phyloP scores from a whole-genome alignment of 2,113 vertebrate species.

The Xenopus borealis region DNA sequence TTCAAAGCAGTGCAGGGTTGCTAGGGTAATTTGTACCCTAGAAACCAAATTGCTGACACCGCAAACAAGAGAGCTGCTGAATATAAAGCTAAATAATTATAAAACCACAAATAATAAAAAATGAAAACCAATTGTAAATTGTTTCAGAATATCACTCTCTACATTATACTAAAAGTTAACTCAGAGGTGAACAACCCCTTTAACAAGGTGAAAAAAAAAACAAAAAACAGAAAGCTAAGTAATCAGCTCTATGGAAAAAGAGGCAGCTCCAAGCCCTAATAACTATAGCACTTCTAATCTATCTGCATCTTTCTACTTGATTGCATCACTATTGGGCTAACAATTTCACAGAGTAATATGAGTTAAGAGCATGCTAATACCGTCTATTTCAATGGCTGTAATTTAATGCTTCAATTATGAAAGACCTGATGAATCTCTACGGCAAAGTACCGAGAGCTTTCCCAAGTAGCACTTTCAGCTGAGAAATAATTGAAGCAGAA shows the following conservation, averaged over 20 bases:
- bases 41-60: too few species aligned
- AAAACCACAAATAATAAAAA: too few species aligned
- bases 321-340: constrained; percentile 42
- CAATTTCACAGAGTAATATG: constrained; percentile 28
- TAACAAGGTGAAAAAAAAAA: too few species aligned
- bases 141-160: too few species aligned
- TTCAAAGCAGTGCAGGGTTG: too few species aligned
- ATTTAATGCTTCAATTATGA: constrained; percentile 41
- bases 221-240: not conserved
- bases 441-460: constrained; percentile 5
- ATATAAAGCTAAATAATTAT: too few species aligned
- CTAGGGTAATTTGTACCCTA: too few species aligned
- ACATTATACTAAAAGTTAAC: too few species aligned
- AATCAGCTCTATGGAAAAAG: not conserved
- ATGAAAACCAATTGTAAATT: too few species aligned
- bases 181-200: too few species aligned
- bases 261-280: not conserved
- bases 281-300: constrained; percentile 20
- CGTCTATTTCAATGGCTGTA: constrained; percentile 30
- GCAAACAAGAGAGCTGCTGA: too few species aligned
- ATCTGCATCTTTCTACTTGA: constrained; percentile 26
- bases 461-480: constrained; percentile 18
- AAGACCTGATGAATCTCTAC: constrained; percentile 37
- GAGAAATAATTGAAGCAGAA: constrained; percentile 34
- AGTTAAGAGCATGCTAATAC: constrained; percentile 40